These are phyloP conservation scores for Carposina sasakii DNA, from an alignment of 1,140 invertebrate species.

Conservation along the genomic window DNA sequence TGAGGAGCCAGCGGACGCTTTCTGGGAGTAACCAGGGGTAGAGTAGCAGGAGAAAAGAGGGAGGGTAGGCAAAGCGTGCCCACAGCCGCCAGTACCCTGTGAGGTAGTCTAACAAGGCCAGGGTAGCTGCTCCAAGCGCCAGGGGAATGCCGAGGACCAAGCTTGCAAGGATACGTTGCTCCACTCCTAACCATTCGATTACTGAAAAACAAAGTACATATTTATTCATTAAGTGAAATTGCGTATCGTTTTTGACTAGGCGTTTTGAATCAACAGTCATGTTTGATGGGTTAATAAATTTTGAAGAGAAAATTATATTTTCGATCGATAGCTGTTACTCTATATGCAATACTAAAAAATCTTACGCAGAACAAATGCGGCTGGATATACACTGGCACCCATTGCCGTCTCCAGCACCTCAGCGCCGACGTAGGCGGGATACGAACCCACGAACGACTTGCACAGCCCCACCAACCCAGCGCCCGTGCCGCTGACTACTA, in stretches of 20 bases:
- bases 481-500: slow-evolving; percentile 74
- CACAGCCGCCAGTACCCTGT: slow-evolving; percentile 81
- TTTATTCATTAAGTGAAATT: no score
- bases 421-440: slow-evolving; percentile 75
- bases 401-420: slow-evolving; percentile 78
- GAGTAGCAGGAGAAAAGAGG: slow-evolving; percentile 77
- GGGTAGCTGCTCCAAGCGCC: slow-evolving; percentile 78
- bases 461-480: slow-evolving; percentile 76
- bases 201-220: slow-evolving; percentile 68
- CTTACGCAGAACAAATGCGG: slow-evolving; percentile 58
- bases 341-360: slow-evolving; percentile 8
- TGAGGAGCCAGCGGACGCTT: slow-evolving; percentile 83
- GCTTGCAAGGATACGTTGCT: slow-evolving; percentile 81
- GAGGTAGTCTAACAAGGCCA: slow-evolving; percentile 80
- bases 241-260: no score
- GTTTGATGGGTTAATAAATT: no score
- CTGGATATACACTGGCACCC: slow-evolving; percentile 63
- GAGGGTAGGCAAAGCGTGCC: slow-evolving; percentile 79
- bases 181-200: slow-evolving; percentile 84
- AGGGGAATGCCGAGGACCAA: slow-evolving; percentile 78
- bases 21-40: slow-evolving; percentile 79
- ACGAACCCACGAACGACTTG: slow-evolving; percentile 77
- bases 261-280: no score
- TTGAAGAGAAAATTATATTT: no score
- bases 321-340: no score